Base-by-base conservation (phyloP, 2,797 vertebrate species). In the Sardinella longiceps region DNA sequence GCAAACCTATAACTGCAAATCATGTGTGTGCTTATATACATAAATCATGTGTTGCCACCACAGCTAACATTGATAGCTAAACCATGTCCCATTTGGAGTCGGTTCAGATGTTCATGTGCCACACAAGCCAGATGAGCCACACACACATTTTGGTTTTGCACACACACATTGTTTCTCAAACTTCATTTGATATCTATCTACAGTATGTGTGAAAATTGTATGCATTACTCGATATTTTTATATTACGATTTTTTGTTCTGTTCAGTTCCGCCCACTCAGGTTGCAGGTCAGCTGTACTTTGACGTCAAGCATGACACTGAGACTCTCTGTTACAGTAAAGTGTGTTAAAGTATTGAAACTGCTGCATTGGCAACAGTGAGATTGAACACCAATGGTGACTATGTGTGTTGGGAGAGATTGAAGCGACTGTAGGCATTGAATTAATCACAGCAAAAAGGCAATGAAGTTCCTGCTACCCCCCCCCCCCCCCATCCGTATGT, bases 341-440 rank as follows among this genome's bases (percentile, higher is more conserved):
- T 39, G 37, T 28, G 37, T 77, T 43, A 43, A 43, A 23, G 12
- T 20, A 2, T 39, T 43, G 66, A 6, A 43, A 43, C 70, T 43
- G 70, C 70, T 70, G 63, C 63, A 66, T 25, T 77, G 70, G 33
- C 70, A 39, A 37, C 18, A 37, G 15, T 37, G 66, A 77, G 70
- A 23, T 5, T 15, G 30, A 33, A 37, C 33, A 43, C 70, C 39
- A 77, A 77, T 23, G 7, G 18, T 77, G 20, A 77, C 70, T 77
- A 18, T 20, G 28, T 70, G 63, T 43, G 37, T 43, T 39, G 37
- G 70, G 28, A 70, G 33, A 70, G 12, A 37, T 33, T 37, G 63
- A 33, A 14, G 28, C 63, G 1, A 33, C 63, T 70, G 63, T 14
- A 70, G 14, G 15, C 30, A 2, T 15, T 33, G 63, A 70, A 70